phyloP scores from a whole-genome alignment of 2,113 vertebrate species.

The Hippocampus comes region DNA sequence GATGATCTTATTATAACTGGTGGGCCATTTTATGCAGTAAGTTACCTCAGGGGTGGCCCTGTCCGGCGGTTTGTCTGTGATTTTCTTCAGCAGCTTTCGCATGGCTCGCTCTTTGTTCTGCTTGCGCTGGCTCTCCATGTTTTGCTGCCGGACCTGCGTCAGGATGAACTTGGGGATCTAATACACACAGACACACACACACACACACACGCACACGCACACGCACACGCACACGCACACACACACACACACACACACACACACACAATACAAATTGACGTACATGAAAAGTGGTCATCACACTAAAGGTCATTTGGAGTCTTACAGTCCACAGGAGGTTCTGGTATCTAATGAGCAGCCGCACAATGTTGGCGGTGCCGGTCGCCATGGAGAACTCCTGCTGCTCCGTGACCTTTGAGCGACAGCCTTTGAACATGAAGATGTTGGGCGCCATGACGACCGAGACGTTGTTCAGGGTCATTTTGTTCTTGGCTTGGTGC shows the following conservation, averaged over 20 bases:
- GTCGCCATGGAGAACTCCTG: conserved; percentile 87
- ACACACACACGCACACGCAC: neutral
- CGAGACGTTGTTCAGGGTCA: conserved; percentile 91
- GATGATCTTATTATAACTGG: too few relatives aligned
- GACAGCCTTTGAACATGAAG: conserved; percentile 85
- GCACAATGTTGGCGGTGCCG: conserved; percentile 84
- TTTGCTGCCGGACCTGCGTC: conserved; percentile 90
- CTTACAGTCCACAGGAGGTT: conserved; percentile 91
- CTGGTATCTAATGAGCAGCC: conserved; percentile 88
- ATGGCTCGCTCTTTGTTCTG: conserved; percentile 80
- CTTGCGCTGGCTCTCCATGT: conserved; percentile 83
- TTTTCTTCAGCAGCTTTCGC: conserved; percentile 92
- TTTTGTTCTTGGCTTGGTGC: conserved; percentile 88
- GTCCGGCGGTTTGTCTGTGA: conserved; percentile 79
- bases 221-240: neutral
- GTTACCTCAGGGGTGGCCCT: conserved; percentile 45
- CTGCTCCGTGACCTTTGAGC: conserved; percentile 81
- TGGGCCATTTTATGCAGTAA: neutral
- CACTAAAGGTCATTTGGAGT: neutral
- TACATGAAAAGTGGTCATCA: too few relatives aligned
- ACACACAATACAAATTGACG: neutral
- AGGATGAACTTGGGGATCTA: conserved; percentile 96
- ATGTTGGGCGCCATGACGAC: conserved; percentile 98
- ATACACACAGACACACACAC: neutral
- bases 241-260: conserved; percentile 1